Percentiles rank a stretch among this genome's conserved stretches.
Evolutionary conservation across 1,140 invertebrate species (phyloP).

Genomic region (Ridgeia piscesae): DNA sequence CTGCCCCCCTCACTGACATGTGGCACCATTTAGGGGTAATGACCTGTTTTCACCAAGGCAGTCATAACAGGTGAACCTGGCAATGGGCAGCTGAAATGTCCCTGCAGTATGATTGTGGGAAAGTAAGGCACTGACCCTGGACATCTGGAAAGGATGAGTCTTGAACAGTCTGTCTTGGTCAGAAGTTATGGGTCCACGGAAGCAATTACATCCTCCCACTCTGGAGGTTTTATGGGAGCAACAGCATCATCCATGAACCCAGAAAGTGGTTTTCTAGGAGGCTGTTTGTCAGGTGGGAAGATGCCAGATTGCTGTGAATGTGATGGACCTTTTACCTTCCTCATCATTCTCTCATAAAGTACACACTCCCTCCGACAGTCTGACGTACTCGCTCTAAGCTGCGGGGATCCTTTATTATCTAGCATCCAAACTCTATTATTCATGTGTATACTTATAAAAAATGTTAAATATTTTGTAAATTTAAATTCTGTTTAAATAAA

Average conservation of each 20-base stretch:
- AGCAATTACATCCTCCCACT: neutral
- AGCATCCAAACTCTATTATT: too few relatives aligned
- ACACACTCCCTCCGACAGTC: neutral
- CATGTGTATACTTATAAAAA: too few relatives aligned
- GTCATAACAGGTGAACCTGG: neutral
- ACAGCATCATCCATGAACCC: neutral
- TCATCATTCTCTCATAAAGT: too few relatives aligned
- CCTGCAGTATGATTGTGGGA: neutral
- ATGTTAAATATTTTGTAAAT: too few relatives aligned
- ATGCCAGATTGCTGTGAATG: neutral
- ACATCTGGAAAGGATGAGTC: neutral
- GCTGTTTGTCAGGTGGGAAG: neutral
- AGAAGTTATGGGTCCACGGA: neutral
- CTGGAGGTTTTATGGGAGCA: neutral
- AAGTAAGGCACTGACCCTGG: neutral
- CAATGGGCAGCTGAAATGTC: neutral
- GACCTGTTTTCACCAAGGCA: neutral
- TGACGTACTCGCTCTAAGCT: neutral
- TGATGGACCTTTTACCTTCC: too few relatives aligned
- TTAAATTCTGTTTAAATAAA: too few relatives aligned
- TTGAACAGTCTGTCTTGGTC: neutral
- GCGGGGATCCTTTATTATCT: too few relatives aligned
- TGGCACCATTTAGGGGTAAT: neutral
- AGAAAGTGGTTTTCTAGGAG: slow-evolving; percentile 5
- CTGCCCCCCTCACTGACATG: neutral